A percentile compares a stretch with the other conserved stretches of the same genome.
phyloP scores from a whole-genome alignment of 1,140 invertebrate genomes.

The Solen grandis region DNA sequence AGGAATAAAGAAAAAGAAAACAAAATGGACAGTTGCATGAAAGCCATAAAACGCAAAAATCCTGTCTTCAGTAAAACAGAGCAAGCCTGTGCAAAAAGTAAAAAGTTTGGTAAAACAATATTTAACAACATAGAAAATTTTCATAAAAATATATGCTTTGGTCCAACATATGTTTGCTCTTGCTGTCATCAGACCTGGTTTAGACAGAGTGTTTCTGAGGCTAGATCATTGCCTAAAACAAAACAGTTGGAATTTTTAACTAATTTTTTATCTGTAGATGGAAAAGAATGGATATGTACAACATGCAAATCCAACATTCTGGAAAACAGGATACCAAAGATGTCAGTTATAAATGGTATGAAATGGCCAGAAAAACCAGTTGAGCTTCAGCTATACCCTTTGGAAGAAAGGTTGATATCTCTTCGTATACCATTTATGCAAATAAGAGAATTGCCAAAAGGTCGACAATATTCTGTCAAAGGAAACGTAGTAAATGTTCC shows the following conservation, averaged over 20 bases:
- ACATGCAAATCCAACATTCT: slow-evolving; percentile 45
- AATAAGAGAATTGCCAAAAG: too few species aligned
- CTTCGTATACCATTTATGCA: too few species aligned
- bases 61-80: neutral
- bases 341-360: slow-evolving; percentile 59
- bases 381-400: slow-evolving; percentile 49
- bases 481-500: slow-evolving; percentile 62
- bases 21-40: neutral
- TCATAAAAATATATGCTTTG: slow-evolving; percentile 15
- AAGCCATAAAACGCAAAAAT: slow-evolving; percentile 30
- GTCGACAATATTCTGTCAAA: slow-evolving; percentile 48
- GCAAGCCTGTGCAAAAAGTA: neutral
- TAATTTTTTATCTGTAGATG: slow-evolving; percentile 10
- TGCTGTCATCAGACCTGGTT: too few species aligned
- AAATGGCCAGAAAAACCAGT: slow-evolving; percentile 54
- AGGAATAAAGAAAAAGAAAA: slow-evolving; percentile 28
- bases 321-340: slow-evolving; percentile 36
- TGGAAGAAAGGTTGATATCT: slow-evolving; percentile 58
- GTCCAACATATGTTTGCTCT: slow-evolving; percentile 40
- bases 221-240: neutral
- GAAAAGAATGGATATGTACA: too few species aligned
- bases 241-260: slow-evolving; percentile 23
- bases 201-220: slow-evolving; percentile 39
- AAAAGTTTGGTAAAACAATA: slow-evolving; percentile 1
- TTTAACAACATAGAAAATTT: slow-evolving; percentile 7